A percentile compares a stretch with the other conserved stretches of the same genome.
Conservation (phyloP, 1,140 invertebrate genomes). For the Drosophila pachea region DNA sequence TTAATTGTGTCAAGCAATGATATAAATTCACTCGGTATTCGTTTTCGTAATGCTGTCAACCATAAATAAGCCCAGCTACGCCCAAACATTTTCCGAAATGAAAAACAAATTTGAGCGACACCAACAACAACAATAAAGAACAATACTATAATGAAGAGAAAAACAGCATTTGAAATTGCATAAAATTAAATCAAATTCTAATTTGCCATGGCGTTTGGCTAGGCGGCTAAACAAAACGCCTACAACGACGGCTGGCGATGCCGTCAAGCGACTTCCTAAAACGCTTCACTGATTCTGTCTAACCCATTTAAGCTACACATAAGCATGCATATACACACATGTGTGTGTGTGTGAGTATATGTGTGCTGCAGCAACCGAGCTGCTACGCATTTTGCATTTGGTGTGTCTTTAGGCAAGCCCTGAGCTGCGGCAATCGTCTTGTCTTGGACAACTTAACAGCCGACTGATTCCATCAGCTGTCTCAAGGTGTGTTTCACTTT, state of each 20-base stretch:
- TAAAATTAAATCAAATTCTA: constrained; percentile 77
- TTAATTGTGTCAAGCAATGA: constrained; percentile 66
- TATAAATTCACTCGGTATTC: constrained; percentile 58
- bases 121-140: constrained; percentile 30
- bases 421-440: constrained; percentile 31
- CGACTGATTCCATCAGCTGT: constrained; percentile 53
- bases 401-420: constrained; percentile 48
- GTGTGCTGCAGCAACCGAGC: constrained; percentile 14
- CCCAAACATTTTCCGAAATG: constrained; percentile 71
- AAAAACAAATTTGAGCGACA: constrained; percentile 13
- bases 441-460: constrained; percentile 62
- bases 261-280: constrained; percentile 69
- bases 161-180: constrained; percentile 67
- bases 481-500: constrained; percentile 30
- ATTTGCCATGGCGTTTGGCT: constrained; percentile 59
- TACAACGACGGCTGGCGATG: constrained; percentile 50
- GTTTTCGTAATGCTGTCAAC: constrained; percentile 52
- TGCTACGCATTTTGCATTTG: constrained; percentile 62
- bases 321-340: not conserved
- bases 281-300: constrained; percentile 74
- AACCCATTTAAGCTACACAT: constrained; percentile 53
- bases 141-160: constrained; percentile 31
- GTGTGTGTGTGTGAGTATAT: not conserved
- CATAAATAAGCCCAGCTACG: constrained; percentile 66
- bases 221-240: constrained; percentile 59